These are phyloP conservation scores for Melanostoma mellinum DNA, from an alignment of 2,888 invertebrate species.

Conservation along the genomic window DNA sequence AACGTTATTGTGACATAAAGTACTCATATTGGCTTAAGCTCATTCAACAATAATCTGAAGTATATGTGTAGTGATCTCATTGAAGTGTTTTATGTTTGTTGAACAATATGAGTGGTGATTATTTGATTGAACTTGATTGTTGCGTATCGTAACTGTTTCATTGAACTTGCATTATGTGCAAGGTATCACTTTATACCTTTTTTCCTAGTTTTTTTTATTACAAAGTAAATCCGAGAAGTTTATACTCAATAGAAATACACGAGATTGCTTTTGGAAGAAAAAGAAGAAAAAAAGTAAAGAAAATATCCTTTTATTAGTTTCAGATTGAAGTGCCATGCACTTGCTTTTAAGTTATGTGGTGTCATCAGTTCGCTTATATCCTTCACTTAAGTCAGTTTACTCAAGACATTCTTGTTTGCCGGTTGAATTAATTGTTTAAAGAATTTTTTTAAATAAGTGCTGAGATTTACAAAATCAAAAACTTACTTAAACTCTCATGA, in stretches of 20 bases:
- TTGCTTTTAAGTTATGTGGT: slow-evolving; percentile 48
- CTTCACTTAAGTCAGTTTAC: slow-evolving; percentile 47
- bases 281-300: slow-evolving; percentile 10
- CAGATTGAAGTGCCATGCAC: slow-evolving; percentile 66
- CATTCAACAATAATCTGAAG: too few species aligned
- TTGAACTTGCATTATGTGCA: too few species aligned
- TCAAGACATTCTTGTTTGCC: slow-evolving; percentile 1
- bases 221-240: slow-evolving; percentile 37
- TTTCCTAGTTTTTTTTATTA: not conserved
- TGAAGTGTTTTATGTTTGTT: too few species aligned
- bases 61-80: too few species aligned
- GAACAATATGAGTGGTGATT: too few species aligned
- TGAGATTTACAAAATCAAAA: slow-evolving; percentile 1
- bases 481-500: too few species aligned
- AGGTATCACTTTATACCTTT: not conserved
- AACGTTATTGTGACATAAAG: too few species aligned
- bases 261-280: slow-evolving; percentile 53
- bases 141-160: too few species aligned
- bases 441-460: not conserved
- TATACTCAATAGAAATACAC: slow-evolving; percentile 13
- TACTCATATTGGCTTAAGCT: too few species aligned
- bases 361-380: slow-evolving; percentile 61
- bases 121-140: too few species aligned
- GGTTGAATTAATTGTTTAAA: not conserved
- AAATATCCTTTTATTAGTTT: slow-evolving; percentile 62